Percentiles rank a stretch among this genome's conserved stretches.
These are phyloP conservation scores for Drosophila differens DNA, from an alignment of 2,888 invertebrate genomes.

Conservation along the genomic window DNA sequence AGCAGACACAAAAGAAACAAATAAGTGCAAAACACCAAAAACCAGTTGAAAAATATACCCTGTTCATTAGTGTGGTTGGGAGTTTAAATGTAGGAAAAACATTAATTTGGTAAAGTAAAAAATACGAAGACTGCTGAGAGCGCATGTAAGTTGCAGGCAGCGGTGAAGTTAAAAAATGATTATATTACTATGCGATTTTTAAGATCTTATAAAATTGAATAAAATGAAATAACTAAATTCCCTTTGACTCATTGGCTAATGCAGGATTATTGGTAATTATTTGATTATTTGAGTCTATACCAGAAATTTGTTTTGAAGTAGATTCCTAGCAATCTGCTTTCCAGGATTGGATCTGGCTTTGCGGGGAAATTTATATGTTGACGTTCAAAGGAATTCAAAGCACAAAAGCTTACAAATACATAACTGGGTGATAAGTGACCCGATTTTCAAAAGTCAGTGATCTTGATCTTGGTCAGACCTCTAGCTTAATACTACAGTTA, in stretches of 20 bases:
- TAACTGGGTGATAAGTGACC: no score
- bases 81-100: neutral
- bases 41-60: slow-evolving; percentile 31
- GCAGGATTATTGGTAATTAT: neutral
- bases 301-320: neutral
- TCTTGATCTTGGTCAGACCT: neutral
- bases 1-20: slow-evolving; percentile 29
- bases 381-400: no score
- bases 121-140: neutral
- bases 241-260: neutral
- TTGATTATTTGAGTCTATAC: neutral
- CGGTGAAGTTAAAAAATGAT: neutral
- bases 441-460: neutral
- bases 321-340: neutral
- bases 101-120: no score
- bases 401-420: no score
- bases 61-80: neutral
- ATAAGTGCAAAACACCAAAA: slow-evolving; percentile 1
- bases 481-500: neutral
- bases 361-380: neutral
- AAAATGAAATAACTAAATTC: neutral
- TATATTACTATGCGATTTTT: neutral
- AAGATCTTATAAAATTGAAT: neutral
- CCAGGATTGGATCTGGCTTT: neutral
- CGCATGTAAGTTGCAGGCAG: no score